phyloP scores from a whole-genome alignment of 2,113 vertebrate species.

The Sphaerodactylus townsendi region DNA sequence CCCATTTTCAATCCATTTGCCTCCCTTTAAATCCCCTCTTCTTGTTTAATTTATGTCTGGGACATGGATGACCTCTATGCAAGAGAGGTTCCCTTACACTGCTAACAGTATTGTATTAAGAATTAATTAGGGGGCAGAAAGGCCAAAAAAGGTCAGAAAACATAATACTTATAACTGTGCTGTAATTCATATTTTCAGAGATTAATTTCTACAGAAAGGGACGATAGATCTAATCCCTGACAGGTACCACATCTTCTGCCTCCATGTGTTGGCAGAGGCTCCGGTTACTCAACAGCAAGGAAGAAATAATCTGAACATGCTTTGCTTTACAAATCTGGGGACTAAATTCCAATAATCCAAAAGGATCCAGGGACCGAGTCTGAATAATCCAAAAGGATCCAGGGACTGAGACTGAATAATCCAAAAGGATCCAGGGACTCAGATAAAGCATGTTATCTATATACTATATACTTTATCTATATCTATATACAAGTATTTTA shows the following conservation, averaged over 20 bases:
- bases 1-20: background rate
- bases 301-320: background rate
- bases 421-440: too few species aligned
- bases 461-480: too few species aligned
- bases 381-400: too few species aligned
- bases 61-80: background rate
- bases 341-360: background rate
- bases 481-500: slow-evolving; percentile 20
- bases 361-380: background rate
- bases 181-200: background rate
- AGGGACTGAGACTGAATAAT: too few species aligned
- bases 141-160: background rate
- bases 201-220: background rate
- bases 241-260: background rate
- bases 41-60: slow-evolving; percentile 17
- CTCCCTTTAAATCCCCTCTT: slow-evolving; percentile 6
- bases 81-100: background rate
- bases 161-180: background rate
- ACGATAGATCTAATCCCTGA: background rate
- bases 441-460: too few species aligned
- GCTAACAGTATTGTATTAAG: fast-evolving
- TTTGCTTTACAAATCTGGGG: background rate
- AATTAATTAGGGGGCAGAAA: background rate
- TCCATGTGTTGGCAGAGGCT: background rate
- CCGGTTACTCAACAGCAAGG: background rate